These are phyloP conservation scores for Lagocephalus sceleratus DNA, from an alignment of 2,797 vertebrate species.

Conservation along the genomic window DNA sequence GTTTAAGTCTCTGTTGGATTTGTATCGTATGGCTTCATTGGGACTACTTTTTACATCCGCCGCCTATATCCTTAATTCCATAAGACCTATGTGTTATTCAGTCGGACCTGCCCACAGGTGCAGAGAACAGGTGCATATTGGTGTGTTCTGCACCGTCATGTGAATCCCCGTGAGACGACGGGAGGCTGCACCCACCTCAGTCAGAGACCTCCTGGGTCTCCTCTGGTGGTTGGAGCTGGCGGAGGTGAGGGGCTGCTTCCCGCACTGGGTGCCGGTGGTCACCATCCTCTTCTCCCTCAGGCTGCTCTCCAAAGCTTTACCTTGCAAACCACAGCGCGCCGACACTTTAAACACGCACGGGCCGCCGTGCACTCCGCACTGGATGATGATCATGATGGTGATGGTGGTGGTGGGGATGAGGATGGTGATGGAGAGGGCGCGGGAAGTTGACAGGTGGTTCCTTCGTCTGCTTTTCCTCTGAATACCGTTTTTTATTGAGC, in stretches of 20 bases:
- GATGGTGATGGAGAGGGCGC: background rate
- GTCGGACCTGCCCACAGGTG: too few relatives aligned
- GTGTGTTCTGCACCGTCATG: background rate
- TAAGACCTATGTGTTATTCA: too few relatives aligned
- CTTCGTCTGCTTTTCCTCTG: conserved; percentile 5
- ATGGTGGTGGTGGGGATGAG: background rate
- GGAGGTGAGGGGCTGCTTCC: conserved; percentile 63
- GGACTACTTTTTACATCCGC: too few relatives aligned
- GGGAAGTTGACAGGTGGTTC: conserved; percentile 21
- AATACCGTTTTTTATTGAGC: background rate
- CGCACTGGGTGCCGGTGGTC: conserved; percentile 75
- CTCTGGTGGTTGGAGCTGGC: conserved; percentile 64
- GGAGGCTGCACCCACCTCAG: conserved; percentile 57
- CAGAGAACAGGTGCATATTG: background rate
- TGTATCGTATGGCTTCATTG: too few relatives aligned
- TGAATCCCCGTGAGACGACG: conserved; percentile 8
- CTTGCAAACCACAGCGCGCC: conserved; percentile 27
- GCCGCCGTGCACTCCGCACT: background rate
- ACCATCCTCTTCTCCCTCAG: conserved; percentile 75
- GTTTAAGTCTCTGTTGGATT: too few relatives aligned
- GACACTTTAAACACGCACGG: conserved; percentile 1
- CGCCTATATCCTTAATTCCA: too few relatives aligned
- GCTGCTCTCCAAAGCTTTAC: conserved; percentile 62
- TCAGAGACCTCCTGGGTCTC: conserved; percentile 64
- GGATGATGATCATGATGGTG: background rate